Evolutionary conservation across 2,888 invertebrate species (phyloP).

Genomic region (Tethea ocularis): DNA sequence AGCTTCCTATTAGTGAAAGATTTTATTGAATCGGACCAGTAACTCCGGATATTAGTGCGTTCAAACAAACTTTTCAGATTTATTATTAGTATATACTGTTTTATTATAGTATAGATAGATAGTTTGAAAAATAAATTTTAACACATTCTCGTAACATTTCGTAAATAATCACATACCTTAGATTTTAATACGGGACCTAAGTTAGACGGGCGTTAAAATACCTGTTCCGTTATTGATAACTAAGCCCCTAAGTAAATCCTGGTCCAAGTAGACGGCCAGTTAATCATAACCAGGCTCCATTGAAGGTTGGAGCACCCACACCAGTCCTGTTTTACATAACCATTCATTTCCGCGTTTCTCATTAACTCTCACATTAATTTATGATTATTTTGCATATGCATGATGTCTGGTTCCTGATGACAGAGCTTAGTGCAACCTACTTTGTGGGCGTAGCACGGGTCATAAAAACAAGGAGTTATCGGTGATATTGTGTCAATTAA

Average conservation of each 20-base stretch:
- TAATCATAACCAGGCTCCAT: slow-evolving; percentile 10
- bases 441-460: slow-evolving; percentile 7
- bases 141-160: no score
- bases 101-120: no score
- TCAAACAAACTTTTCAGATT: no score
- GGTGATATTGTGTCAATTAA: no score
- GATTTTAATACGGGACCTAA: no score
- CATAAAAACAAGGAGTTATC: neutral
- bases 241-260: neutral
- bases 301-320: slow-evolving; percentile 39
- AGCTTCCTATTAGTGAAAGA: no score
- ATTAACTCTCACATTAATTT: slow-evolving; percentile 65
- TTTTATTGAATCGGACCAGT: no score
- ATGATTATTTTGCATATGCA: slow-evolving; percentile 60
- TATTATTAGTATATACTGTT: no score
- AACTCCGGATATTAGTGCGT: no score
- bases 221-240: neutral
- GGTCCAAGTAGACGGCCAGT: neutral
- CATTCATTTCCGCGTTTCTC: slow-evolving; percentile 60
- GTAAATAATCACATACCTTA: no score
- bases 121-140: no score
- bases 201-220: no score
- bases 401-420: slow-evolving; percentile 32
- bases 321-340: slow-evolving; percentile 42
- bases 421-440: slow-evolving; percentile 13